Conservation (phyloP, 2,113 vertebrate species). For the Gnathonemus longibarbis region DNA sequence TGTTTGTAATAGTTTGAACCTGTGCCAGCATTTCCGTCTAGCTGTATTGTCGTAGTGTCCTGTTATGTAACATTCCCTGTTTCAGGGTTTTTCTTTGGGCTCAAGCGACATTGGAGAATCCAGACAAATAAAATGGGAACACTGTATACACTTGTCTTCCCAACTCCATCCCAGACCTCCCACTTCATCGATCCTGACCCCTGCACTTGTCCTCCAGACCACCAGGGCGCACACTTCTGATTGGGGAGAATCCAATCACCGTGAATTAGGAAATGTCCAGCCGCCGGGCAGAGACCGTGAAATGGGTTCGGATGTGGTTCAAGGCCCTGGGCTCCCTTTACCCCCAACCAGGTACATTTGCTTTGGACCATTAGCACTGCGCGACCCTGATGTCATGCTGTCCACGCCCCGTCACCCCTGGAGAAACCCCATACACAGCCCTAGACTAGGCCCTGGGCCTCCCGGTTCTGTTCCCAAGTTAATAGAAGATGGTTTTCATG, state of each 20-base stretch:
- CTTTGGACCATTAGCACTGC: slow-evolving; percentile 59
- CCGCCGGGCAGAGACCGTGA: slow-evolving; percentile 58
- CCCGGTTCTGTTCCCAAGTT: not conserved
- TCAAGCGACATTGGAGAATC: not conserved
- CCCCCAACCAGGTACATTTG: slow-evolving; percentile 53
- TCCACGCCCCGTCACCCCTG: slow-evolving; percentile 39
- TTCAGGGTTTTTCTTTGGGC: not conserved
- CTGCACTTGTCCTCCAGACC: not conserved
- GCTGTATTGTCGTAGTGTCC: not conserved
- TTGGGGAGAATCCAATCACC: slow-evolving; percentile 49
- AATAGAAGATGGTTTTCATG: not conserved
- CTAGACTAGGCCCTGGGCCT: not conserved
- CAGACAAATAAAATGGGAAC: not conserved
- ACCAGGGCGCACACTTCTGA: not conserved
- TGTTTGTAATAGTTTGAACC: not conserved
- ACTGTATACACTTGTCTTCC: not conserved
- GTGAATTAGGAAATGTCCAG: slow-evolving; percentile 50
- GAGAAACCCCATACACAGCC: too few relatives aligned
- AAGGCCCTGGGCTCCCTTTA: slow-evolving; percentile 42
- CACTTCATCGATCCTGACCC: not conserved
- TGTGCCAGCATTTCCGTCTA: not conserved
- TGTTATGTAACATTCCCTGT: not conserved
- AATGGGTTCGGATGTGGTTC: slow-evolving; percentile 61
- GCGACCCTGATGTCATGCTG: slow-evolving; percentile 35
- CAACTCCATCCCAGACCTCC: not conserved